These are phyloP conservation scores for Pomatostomus ruficeps DNA, from an alignment of 2,113 vertebrate species.

Conservation along the genomic window DNA sequence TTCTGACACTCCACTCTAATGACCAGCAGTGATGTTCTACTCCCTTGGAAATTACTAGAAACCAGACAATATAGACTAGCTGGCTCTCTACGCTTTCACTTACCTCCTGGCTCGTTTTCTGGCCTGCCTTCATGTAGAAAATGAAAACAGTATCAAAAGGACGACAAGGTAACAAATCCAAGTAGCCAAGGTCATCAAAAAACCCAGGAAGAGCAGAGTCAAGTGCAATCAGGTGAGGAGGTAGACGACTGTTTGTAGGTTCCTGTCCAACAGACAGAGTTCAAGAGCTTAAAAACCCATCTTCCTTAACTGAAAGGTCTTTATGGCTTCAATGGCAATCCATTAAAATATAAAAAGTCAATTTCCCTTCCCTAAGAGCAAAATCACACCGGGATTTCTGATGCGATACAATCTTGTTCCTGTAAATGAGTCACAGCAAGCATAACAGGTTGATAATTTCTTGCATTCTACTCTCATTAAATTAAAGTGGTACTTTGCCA, in stretches of 20 bases:
- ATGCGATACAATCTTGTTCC: background rate
- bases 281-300: background rate
- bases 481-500: background rate
- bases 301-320: background rate
- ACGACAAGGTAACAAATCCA: conserved; percentile 91
- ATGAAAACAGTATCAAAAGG: conserved; percentile 96
- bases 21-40: background rate
- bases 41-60: background rate
- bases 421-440: background rate
- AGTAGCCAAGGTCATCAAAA: conserved; percentile 91
- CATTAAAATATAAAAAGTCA: background rate
- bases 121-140: conserved; percentile 93
- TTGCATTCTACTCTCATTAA: background rate
- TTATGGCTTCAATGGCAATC: background rate
- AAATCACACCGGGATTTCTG: background rate
- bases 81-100: background rate
- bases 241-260: conserved; percentile 91
- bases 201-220: conserved; percentile 89
- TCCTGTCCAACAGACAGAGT: conserved; percentile 72
- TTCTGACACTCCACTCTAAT: background rate
- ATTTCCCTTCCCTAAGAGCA: background rate
- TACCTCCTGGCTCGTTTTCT: conserved; percentile 94
- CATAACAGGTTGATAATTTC: background rate
- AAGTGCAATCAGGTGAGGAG: conserved; percentile 94
- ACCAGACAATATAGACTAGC: background rate